A percentile compares a stretch with the other conserved stretches of the same genome.
These are phyloP conservation scores for Coleophora flavipennella DNA, from an alignment of 2,888 invertebrate genomes.

Conservation along the genomic window DNA sequence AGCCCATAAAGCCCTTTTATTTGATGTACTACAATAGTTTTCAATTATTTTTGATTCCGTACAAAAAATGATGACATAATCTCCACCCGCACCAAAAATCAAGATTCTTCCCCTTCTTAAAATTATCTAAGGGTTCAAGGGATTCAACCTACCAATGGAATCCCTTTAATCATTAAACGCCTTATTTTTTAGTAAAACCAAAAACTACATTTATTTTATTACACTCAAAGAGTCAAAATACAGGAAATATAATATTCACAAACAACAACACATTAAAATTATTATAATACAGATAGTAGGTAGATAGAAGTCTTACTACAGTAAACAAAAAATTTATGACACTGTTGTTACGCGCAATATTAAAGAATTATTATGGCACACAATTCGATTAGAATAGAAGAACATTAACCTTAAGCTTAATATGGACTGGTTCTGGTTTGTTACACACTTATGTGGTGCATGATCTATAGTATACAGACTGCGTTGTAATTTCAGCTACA, in stretches of 20 bases:
- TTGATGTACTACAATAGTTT: no score
- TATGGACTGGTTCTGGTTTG: neutral
- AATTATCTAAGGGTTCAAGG: no score
- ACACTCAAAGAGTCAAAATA: neutral
- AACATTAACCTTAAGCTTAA: neutral
- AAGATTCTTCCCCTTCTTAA: no score
- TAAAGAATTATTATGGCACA: slow-evolving; percentile 36
- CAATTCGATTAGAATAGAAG: slow-evolving; percentile 13
- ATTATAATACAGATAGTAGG: slow-evolving; percentile 29
- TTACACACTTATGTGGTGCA: slow-evolving; percentile 55
- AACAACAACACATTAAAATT: slow-evolving; percentile 14
- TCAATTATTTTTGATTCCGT: no score
- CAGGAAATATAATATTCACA: slow-evolving; percentile 1
- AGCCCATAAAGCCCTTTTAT: no score
- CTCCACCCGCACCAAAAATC: no score
- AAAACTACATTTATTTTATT: no score
- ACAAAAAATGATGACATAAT: no score
- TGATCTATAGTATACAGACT: slow-evolving; percentile 75
- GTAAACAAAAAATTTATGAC: slow-evolving; percentile 27
- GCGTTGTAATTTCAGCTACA: slow-evolving; percentile 73
- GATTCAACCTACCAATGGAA: no score
- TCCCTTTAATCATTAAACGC: no score
- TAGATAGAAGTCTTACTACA: slow-evolving; percentile 48
- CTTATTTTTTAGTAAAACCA: no score
- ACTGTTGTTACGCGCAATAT: slow-evolving; percentile 21